These are phyloP conservation scores for Meandrusa payeni DNA, from an alignment of 2,888 invertebrate genomes.

Conservation along the genomic window DNA sequence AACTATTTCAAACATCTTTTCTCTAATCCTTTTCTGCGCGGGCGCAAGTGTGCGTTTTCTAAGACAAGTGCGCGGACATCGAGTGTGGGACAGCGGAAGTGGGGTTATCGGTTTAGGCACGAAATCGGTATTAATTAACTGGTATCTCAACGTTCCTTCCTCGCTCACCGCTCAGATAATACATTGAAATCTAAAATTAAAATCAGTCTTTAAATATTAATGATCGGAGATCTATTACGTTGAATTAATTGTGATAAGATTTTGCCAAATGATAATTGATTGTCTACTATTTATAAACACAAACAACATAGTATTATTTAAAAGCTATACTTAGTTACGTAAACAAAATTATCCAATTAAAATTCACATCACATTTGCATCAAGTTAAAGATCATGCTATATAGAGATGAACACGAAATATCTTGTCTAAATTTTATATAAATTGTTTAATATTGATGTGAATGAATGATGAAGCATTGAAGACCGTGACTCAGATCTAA, in stretches of 20 bases:
- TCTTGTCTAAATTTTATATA: too few relatives aligned
- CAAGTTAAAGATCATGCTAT: too few relatives aligned
- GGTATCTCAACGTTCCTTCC: conserved; percentile 5
- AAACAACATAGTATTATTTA: too few relatives aligned
- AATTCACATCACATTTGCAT: too few relatives aligned
- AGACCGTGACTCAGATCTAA: too few relatives aligned
- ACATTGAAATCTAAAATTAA: conserved; percentile 9
- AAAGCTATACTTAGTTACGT: too few relatives aligned
- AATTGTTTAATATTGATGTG: too few relatives aligned
- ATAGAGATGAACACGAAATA: too few relatives aligned
- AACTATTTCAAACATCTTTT: conserved; percentile 78
- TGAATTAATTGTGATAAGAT: not conserved
- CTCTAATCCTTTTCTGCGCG: conserved; percentile 72
- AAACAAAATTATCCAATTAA: too few relatives aligned
- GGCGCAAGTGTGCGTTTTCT: conserved; percentile 54
- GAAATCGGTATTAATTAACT: conserved; percentile 42
- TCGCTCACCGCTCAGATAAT: conserved; percentile 1
- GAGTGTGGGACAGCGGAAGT: conserved; percentile 50
- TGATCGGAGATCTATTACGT: not conserved
- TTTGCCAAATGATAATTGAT: too few relatives aligned
- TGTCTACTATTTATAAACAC: too few relatives aligned
- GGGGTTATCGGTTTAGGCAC: conserved; percentile 41
- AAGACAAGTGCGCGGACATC: conserved; percentile 45
- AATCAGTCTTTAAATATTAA: conserved; percentile 3
- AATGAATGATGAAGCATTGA: too few relatives aligned